phyloP scores from a whole-genome alignment of 2,113 vertebrate genomes.

The Nematolebias whitei region DNA sequence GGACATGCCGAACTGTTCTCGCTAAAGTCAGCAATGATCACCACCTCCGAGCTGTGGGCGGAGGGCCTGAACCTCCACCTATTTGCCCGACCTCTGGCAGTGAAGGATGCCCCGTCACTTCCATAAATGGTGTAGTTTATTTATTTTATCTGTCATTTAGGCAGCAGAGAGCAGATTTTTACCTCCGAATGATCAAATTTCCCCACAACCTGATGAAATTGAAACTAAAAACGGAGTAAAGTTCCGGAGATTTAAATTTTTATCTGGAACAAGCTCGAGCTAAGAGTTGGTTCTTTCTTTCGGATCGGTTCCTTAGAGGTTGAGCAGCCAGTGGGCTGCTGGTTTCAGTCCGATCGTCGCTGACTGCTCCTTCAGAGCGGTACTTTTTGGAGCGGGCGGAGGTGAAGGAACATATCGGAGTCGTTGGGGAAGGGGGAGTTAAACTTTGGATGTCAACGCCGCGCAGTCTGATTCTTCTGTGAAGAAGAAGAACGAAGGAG shows the following conservation, averaged over 20 bases:
- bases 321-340: conserved; percentile 47
- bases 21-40: conserved; percentile 62
- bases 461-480: conserved; percentile 73
- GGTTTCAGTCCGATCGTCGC: no score
- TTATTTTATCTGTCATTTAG: conserved; percentile 62
- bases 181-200: conserved; percentile 38
- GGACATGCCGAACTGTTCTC: conserved; percentile 70
- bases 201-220: conserved; percentile 26
- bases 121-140: conserved; percentile 56
- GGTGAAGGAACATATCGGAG: not conserved
- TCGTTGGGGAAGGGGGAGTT: not conserved
- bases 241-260: conserved; percentile 55
- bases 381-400: conserved; percentile 37
- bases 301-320: conserved; percentile 43
- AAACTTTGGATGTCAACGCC: conserved; percentile 58
- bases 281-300: conserved; percentile 35
- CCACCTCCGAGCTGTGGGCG: conserved; percentile 44
- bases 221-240: conserved; percentile 26
- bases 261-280: conserved; percentile 39
- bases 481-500: conserved; percentile 72
- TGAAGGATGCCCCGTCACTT: conserved; percentile 48
- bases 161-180: conserved; percentile 53
- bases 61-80: conserved; percentile 37
- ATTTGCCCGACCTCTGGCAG: conserved; percentile 45
- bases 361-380: conserved; percentile 56